Evolutionary conservation across 2,888 invertebrate genomes (phyloP).

Genomic region (Eulithis testata): DNA sequence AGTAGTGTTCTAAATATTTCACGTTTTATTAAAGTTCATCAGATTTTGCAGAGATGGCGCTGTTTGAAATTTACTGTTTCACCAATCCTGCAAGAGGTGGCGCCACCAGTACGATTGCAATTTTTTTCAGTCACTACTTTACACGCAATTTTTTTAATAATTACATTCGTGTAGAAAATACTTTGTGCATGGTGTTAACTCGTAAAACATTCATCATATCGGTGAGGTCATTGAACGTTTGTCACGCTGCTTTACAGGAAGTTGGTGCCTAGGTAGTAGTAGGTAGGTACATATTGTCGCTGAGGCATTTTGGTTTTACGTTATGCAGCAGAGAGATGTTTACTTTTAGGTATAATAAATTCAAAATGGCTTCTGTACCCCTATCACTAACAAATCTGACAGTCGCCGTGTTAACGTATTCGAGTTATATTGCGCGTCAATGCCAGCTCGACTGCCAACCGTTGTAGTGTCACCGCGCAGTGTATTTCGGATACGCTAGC

Average conservation of each 20-base stretch:
- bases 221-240: constrained; percentile 33
- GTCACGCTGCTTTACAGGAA: constrained; percentile 30
- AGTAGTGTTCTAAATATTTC: neutral
- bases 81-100: constrained; percentile 26
- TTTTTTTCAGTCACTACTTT: constrained; percentile 11
- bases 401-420: no score
- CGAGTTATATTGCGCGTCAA: no score
- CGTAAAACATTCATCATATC: constrained; percentile 37
- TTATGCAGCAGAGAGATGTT: no score
- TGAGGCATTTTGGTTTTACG: no score
- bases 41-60: constrained; percentile 28
- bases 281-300: no score
- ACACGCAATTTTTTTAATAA: constrained; percentile 29
- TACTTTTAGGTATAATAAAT: constrained; percentile 8
- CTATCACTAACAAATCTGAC: no score
- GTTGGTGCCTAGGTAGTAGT: neutral
- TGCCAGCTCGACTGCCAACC: no score
- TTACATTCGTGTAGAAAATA: constrained; percentile 32
- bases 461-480: no score
- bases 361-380: constrained; percentile 2
- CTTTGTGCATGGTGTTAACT: constrained; percentile 26
- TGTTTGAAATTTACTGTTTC: neutral
- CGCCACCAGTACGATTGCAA: constrained; percentile 19
- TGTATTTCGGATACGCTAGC: no score
- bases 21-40: neutral